A percentile compares a stretch with the other conserved stretches of the same genome.
These are phyloP conservation scores for Arrhamphus sclerolepis DNA, from an alignment of 2,797 vertebrate species.

Conservation along the genomic window DNA sequence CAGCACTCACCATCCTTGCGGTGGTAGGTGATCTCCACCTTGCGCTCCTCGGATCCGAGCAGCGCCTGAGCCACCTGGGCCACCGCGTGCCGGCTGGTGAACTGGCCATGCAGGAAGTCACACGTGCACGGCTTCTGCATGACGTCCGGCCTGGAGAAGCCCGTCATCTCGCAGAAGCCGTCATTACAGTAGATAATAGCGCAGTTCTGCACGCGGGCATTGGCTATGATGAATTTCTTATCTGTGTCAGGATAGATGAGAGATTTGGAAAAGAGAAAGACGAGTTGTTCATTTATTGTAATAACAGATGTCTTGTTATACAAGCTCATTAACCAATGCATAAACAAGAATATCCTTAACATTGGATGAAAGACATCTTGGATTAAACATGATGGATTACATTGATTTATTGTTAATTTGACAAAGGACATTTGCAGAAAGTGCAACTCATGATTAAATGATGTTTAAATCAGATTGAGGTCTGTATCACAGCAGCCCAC, in stretches of 20 bases:
- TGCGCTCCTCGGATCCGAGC: constrained; percentile 95
- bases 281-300: no score
- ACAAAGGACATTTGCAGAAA: no score
- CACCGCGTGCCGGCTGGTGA: constrained; percentile 92
- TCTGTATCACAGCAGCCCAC: no score
- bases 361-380: no score
- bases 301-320: no score
- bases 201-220: constrained; percentile 97
- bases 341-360: no score
- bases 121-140: constrained; percentile 99
- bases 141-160: constrained; percentile 96
- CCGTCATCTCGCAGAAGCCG: constrained; percentile 98
- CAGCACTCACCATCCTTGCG: constrained; percentile 93
- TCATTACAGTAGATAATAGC: constrained; percentile 99
- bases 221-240: constrained; percentile 99
- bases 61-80: constrained; percentile 96
- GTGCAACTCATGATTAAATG: no score
- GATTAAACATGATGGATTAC: no score
- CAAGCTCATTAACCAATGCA: no score
- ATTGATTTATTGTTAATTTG: no score
- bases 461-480: no score
- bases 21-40: constrained; percentile 97
- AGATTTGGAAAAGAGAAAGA: no score
- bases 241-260: constrained; percentile 77
- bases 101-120: constrained; percentile 95